Percentiles rank a stretch among this genome's conserved stretches.
Conservation (phyloP, 2,113 vertebrate species). For the Lepisosteus oculatus region DNA sequence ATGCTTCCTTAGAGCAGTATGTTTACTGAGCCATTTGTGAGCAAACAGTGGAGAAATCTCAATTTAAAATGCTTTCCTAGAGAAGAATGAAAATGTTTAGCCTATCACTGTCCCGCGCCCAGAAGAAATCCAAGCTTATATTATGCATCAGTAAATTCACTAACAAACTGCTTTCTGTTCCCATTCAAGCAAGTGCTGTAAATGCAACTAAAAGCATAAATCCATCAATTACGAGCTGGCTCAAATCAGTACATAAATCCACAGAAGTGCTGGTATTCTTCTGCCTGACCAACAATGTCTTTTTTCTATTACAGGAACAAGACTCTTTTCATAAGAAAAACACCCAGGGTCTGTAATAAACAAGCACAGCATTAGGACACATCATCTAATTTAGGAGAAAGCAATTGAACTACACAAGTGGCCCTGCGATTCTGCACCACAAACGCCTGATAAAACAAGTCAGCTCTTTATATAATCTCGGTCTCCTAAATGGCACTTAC, state of each 20-base stretch:
- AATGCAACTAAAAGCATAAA: conserved; percentile 1
- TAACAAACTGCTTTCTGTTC: conserved; percentile 12
- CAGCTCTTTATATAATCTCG: conserved; percentile 1
- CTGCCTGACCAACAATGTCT: not conserved
- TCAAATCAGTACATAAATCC: conserved; percentile 12
- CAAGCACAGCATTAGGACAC: not conserved
- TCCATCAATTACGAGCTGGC: not conserved
- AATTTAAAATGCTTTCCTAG: not conserved
- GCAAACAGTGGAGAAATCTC: conserved; percentile 6
- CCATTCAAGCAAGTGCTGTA: not conserved
- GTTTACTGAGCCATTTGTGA: conserved; percentile 7
- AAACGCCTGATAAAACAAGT: not conserved
- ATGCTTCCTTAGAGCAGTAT: too few species aligned
- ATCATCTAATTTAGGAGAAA: not conserved
- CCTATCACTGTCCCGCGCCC: not conserved
- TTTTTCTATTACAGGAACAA: conserved; percentile 17
- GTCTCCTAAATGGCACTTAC: not conserved
- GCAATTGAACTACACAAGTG: not conserved
- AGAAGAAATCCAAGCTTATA: not conserved
- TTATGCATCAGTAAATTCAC: not conserved
- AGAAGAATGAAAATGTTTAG: conserved; percentile 7
- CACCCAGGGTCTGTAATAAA: not conserved
- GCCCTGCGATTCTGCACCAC: not conserved
- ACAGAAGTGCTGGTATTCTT: not conserved
- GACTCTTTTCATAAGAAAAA: conserved; percentile 1